A percentile compares a stretch with the other conserved stretches of the same genome.
Evolutionary conservation across 2,797 vertebrate species (phyloP).

Genomic region (Meriones psammophilus): DNA sequence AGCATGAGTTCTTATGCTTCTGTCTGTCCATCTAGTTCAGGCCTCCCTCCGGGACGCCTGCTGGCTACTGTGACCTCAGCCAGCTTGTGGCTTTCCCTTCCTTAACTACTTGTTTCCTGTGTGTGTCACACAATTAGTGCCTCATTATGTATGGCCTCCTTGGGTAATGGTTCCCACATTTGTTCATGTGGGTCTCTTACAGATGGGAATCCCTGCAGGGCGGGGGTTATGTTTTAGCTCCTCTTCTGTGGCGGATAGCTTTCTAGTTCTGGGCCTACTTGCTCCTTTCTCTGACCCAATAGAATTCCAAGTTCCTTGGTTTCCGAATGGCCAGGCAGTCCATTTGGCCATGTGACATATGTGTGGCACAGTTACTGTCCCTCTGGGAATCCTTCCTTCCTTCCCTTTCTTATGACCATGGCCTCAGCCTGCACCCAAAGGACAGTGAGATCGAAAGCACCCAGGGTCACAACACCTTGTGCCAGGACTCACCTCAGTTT

Average conservation of each 20-base stretch:
- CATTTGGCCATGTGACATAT: not conserved
- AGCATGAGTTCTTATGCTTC: not conserved
- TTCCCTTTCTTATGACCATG: not conserved
- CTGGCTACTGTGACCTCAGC: not conserved
- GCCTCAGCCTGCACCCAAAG: not conserved
- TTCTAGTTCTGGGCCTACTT: not conserved
- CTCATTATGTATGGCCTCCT: not conserved
- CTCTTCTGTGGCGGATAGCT: not conserved
- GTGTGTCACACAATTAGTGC: not conserved
- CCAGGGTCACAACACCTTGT: not conserved
- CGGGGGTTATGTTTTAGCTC: slow-evolving; percentile 37
- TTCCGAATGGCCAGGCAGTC: not conserved
- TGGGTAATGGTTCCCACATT: not conserved
- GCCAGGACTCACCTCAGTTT: not conserved
- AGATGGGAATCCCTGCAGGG: not conserved
- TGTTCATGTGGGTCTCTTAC: not conserved
- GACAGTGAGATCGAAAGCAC: not conserved
- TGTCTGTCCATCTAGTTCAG: not conserved
- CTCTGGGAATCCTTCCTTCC: not conserved
- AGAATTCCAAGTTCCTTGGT: not conserved
- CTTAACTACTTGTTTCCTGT: slow-evolving; percentile 30
- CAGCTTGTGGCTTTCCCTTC: not conserved
- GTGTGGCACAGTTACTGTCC: accelerated
- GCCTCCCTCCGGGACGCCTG: not conserved
- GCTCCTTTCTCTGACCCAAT: not conserved